Evolutionary conservation across 2,888 invertebrate genomes (phyloP), one percentile per base, ranked within the genome.

Genomic region (Sympetrum striolatum): DNA sequence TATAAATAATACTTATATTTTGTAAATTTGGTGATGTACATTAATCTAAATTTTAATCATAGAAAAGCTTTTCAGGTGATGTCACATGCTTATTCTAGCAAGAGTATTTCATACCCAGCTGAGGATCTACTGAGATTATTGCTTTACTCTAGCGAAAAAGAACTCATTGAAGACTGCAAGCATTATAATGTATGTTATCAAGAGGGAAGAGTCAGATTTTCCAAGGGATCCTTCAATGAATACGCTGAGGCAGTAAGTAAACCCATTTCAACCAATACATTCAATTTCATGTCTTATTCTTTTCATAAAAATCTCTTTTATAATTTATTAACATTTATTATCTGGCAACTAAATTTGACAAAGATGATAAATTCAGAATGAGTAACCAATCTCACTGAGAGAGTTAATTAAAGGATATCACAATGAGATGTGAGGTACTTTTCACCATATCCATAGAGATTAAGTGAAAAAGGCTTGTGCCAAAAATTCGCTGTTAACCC

Each of bases 81-180:
- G 95, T 94, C 95, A 91, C 92, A 93, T 22, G 96, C 95, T 2
- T 96, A 96, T 93, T 95, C 94, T 93, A 95, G 94, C 92, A 95
- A 95, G 93, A 94, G 94, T 64, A 93, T 95, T 22, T 93, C 93
- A 0, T 95, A 95, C 92, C 95, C 96, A 0, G 92, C 94, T 44
- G 91, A 92, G 0, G 93, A 93, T 90, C 92, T 96, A 25, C 93
- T 94, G 91, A 92, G 93, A 8, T 93, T 95, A 93, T 93, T 96
- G 48, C 92, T 94, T 1, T 95, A 95, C 92, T 93, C 93, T 90
- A 93, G 93, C 90, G 93, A 93, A 31, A 92, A 92, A 2, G 94
- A 95, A 79, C 92, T 95, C 1, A 92, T 92, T 1, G 92, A 92
- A 0, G 95, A 95, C 90, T 95, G 95, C 92, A 91, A 92, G 22